phyloP scores from a whole-genome alignment of 2,113 vertebrate genomes.

The Nothobranchius kuhntae region DNA sequence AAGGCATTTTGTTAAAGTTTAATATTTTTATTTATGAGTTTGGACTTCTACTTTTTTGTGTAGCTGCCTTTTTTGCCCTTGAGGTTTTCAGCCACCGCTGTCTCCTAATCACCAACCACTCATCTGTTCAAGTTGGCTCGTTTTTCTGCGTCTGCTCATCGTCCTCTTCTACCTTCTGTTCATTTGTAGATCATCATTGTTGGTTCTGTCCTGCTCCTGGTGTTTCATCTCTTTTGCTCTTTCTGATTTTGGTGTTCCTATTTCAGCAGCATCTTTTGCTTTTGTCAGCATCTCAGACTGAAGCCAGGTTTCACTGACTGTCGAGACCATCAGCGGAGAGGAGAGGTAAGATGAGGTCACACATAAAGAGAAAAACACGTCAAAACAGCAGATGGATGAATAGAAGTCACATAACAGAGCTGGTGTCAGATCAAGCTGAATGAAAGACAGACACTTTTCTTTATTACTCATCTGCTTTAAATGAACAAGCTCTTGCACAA shows the following conservation, averaged over 20 bases:
- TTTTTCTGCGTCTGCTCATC: no score
- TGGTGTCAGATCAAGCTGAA: constrained; percentile 6
- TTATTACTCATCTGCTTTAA: constrained; percentile 7
- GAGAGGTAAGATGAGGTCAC: constrained; percentile 32
- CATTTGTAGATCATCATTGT: background rate
- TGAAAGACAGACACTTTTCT: background rate
- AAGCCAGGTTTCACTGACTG: constrained; percentile 34
- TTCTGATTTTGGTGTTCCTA: no score
- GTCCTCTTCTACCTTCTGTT: no score
- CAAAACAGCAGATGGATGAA: constrained; percentile 8
- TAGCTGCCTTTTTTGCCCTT: no score
- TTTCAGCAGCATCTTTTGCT: background rate
- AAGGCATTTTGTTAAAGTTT: no score
- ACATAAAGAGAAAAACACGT: constrained; percentile 37
- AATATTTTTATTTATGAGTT: no score
- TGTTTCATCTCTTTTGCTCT: background rate
- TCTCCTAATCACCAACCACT: no score
- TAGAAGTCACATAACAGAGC: no score
- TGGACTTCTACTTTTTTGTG: no score
- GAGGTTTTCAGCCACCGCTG: no score
- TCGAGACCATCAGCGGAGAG: constrained; percentile 32
- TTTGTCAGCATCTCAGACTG: constrained; percentile 12
- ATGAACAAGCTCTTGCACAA: constrained; percentile 5
- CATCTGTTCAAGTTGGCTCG: no score
- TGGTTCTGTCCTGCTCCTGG: no score